Percentiles rank a stretch among this genome's conserved stretches.
Conservation (phyloP, 2,113 vertebrate genomes). For the Macrotis lagotis region DNA sequence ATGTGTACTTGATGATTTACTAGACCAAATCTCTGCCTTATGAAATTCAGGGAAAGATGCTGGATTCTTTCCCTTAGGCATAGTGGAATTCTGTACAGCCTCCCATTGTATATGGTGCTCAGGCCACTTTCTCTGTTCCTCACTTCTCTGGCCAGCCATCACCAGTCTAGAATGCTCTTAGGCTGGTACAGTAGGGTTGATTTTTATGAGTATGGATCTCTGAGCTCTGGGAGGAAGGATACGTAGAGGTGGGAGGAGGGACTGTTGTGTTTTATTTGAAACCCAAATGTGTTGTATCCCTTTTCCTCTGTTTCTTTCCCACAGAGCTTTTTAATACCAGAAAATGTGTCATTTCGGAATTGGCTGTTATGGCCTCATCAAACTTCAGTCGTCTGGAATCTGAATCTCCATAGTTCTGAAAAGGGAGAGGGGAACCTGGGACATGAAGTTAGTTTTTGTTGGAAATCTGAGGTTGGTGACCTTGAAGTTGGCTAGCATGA, state of each 20-base stretch:
- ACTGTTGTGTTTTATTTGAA: too few relatives aligned
- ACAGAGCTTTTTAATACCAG: not conserved
- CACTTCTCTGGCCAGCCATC: not conserved
- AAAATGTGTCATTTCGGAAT: not conserved
- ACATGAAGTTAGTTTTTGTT: not conserved
- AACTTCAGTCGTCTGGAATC: not conserved
- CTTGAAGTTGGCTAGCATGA: not conserved
- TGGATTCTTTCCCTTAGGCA: not conserved
- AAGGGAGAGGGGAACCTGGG: too few relatives aligned
- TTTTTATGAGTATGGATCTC: not conserved
- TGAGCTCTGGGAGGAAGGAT: not conserved
- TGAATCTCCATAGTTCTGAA: not conserved
- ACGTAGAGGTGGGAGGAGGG: not conserved
- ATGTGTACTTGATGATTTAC: not conserved
- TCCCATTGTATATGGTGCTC: not conserved
- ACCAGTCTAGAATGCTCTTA: not conserved
- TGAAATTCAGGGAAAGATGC: not conserved
- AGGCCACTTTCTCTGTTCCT: not conserved
- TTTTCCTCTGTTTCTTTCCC: not conserved
- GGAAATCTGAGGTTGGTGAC: too few relatives aligned
- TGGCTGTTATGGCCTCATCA: not conserved
- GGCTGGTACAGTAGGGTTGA: not conserved
- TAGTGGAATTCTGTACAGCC: not conserved
- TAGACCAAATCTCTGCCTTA: not conserved
- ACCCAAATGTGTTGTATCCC: not conserved